A percentile compares a stretch with the other conserved stretches of the same genome.
Evolutionary conservation across 2,113 vertebrate genomes (phyloP).

Genomic region (Anolis carolinensis): DNA sequence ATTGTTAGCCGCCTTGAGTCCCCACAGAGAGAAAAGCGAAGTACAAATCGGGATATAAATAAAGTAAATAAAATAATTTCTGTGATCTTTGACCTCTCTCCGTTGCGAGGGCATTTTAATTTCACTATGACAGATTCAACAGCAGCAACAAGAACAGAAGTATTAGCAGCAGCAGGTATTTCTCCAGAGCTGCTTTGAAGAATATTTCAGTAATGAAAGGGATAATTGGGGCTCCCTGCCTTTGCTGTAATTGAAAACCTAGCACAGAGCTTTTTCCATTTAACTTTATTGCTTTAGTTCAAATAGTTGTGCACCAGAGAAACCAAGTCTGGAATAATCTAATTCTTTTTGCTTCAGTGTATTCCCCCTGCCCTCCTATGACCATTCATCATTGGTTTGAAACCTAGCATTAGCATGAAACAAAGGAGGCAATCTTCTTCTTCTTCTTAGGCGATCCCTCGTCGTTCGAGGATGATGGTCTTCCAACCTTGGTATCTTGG

Average conservation of each 20-base stretch:
- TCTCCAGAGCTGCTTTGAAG: constrained; percentile 57
- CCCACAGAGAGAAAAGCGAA: no score
- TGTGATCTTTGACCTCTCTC: constrained; percentile 61
- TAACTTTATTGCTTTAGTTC: constrained; percentile 77
- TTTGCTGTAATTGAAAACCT: constrained; percentile 79
- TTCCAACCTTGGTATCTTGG: no score
- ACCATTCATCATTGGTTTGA: constrained; percentile 54
- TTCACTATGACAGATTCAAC: constrained; percentile 42
- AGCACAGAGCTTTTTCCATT: constrained; percentile 71
- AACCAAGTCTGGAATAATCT: constrained; percentile 61
- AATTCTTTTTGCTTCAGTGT: constrained; percentile 57
- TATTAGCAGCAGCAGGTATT: constrained; percentile 63
- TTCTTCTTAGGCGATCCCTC: no score
- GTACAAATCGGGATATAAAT: no score
- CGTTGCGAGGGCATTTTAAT: constrained; percentile 65
- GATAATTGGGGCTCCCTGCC: constrained; percentile 75
- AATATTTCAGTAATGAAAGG: constrained; percentile 71
- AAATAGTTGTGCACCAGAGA: constrained; percentile 62
- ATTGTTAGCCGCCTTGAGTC: no score
- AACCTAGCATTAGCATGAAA: constrained; percentile 67
- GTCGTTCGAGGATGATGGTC: no score
- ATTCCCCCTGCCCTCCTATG: neutral
- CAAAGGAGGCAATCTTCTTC: constrained; percentile 64
- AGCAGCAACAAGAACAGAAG: constrained; percentile 53
- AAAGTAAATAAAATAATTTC: constrained; percentile 15